Evolutionary conservation across 2,113 vertebrate genomes (phyloP).

Genomic region (Chloropsis hardwickii): DNA sequence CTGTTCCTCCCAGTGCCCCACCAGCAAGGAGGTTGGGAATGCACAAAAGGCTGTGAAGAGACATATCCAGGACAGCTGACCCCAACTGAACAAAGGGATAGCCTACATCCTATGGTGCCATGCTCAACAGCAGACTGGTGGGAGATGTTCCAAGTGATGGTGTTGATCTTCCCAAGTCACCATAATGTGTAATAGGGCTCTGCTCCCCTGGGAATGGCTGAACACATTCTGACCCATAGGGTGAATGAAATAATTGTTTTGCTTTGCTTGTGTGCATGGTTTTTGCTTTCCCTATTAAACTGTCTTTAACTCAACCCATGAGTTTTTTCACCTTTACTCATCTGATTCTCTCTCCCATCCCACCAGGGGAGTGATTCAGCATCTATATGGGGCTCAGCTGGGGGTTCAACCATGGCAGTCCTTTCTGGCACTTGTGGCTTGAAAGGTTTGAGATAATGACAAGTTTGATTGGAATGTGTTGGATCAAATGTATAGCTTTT

Average conservation of each 20-base stretch:
- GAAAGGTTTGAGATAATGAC: neutral
- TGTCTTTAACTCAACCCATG: rapidly evolving
- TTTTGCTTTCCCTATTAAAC: neutral
- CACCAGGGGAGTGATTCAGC: neutral
- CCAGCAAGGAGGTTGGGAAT: neutral
- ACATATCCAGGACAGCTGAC: neutral
- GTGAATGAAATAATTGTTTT: neutral
- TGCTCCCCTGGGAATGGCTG: neutral
- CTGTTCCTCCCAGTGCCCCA: neutral
- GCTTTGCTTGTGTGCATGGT: neutral
- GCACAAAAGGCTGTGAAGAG: neutral
- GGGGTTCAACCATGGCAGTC: neutral
- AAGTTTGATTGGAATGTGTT: neutral
- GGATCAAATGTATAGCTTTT: neutral
- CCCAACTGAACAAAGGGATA: neutral
- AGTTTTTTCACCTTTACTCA: neutral
- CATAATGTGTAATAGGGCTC: too few species aligned
- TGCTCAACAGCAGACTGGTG: neutral
- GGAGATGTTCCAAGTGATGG: neutral
- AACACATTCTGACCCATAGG: neutral
- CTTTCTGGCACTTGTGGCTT: neutral
- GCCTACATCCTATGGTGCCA: too few species aligned
- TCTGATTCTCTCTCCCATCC: neutral
- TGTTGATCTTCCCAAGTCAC: neutral
- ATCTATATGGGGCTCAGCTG: neutral